Evolutionary conservation across 2,797 vertebrate genomes (phyloP), one percentile per base, ranked within the genome.

Genomic region (Bradypodion pumilum): DNA sequence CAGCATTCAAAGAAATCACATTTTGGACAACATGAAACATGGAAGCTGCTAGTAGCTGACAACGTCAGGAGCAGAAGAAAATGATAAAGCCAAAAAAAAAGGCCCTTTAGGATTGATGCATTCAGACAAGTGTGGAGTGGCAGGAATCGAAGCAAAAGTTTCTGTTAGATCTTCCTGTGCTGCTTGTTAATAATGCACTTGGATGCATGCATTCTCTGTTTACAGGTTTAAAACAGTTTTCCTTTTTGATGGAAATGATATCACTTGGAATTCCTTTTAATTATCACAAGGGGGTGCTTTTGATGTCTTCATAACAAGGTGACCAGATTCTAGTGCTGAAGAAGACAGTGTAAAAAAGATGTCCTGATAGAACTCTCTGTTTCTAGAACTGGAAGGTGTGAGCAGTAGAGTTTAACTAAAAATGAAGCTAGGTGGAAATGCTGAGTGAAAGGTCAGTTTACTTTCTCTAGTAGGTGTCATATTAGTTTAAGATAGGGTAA

Each of bases 1-100:
- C 73, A 92, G 86, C 66, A 73, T 92, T 85, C 91, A 92, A 90
- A 94, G 85, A 90, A 96, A 95, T 83, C 94, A 95, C 1, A 85
- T 94, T 83, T 85, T 84, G 2, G 84, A 94, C 68, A 92, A 86
- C n/a, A 90, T 91, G 40, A 93, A 95, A 5, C 92, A 92, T 69
- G 85, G 90, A 87, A 88, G 93, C 82, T 94, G 89, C 90, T 92
- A 91, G 77, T 96, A 96, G 94, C 90, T 86, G 70, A 77, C 77
- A 82, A 82, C 16, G 52, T 73, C 78, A 81, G 77, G 87, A 91
- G 69, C 76, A 68, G 0, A 13, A 74, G 76, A 91, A 85, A 74
- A 89, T 37, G 16, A 32, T 78, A 35, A 85, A 87, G 63, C 85
- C 37, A 46, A 84, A 78, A 68, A 78, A 68, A 46, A 84, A 78